A percentile compares a stretch with the other conserved stretches of the same genome.
Conservation (phyloP, 2,113 vertebrate species). For the Psilopogon haemacephalus region DNA sequence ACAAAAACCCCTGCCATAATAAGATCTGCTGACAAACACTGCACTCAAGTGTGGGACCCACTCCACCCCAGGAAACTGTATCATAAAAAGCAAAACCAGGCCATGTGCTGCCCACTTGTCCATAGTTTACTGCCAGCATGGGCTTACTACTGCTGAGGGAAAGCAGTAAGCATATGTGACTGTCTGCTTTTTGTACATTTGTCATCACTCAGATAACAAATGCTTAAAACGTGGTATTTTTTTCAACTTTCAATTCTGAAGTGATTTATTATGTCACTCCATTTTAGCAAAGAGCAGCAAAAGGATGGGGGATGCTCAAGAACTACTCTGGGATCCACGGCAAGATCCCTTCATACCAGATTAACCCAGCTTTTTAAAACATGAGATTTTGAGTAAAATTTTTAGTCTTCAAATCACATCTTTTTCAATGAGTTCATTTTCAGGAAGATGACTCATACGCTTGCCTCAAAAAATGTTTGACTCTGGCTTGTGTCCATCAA, state of each 20-base stretch:
- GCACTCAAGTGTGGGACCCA: neutral
- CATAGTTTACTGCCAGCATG: neutral
- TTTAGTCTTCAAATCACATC: neutral
- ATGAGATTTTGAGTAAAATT: neutral
- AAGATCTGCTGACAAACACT: neutral
- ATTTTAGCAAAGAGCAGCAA: neutral
- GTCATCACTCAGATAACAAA: neutral
- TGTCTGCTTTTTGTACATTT: neutral
- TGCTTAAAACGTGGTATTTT: neutral
- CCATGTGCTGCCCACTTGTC: neutral
- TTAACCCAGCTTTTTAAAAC: neutral
- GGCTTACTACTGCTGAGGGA: accelerated
- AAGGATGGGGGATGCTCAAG: neutral
- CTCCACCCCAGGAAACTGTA: neutral
- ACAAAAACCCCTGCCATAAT: accelerated
- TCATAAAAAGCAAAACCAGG: neutral
- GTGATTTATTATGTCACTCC: neutral
- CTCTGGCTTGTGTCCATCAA: neutral
- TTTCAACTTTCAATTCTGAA: neutral
- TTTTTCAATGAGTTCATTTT: conserved; percentile 32
- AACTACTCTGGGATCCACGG: neutral
- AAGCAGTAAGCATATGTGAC: neutral
- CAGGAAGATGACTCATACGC: conserved; percentile 14
- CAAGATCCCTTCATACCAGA: neutral
- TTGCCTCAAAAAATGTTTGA: neutral